Conservation (phyloP, 1,140 invertebrate species). For the Microplitis demolitor region DNA sequence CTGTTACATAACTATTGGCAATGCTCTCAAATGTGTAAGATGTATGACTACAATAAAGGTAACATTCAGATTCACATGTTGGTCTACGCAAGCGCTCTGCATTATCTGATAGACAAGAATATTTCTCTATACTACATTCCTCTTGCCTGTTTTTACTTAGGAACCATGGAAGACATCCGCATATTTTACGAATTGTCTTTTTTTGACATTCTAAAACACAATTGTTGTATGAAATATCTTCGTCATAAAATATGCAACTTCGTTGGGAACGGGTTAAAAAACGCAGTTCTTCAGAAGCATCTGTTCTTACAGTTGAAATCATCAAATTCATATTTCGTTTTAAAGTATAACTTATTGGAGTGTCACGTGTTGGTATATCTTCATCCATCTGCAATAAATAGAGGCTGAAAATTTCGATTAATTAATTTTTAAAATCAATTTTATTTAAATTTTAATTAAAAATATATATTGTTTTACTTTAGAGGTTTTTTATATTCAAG, state of each 20-base stretch:
- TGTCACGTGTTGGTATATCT: not conserved
- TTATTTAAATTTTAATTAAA: not conserved
- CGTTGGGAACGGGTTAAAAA: conserved; percentile 14
- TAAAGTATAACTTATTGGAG: conserved; percentile 7
- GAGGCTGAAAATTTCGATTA: conserved; percentile 10
- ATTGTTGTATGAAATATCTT: conserved; percentile 31
- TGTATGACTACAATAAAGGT: conserved; percentile 28
- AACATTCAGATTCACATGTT: conserved; percentile 19
- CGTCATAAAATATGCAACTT: conserved; percentile 22
- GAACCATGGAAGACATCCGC: conserved; percentile 49
- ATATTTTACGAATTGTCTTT: conserved; percentile 34
- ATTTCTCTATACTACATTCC: conserved; percentile 19
- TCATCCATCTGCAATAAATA: not conserved
- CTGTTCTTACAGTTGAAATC: conserved; percentile 16
- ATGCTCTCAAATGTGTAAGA: conserved; percentile 24
- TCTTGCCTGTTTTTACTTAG: not conserved
- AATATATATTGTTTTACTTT: conserved; percentile 3
- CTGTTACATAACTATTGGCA: not conserved
- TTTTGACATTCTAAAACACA: conserved; percentile 48
- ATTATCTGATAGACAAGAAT: conserved; percentile 17
- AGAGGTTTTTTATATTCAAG: not conserved
- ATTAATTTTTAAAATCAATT: not conserved
- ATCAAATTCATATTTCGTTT: not conserved
- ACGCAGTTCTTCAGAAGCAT: conserved; percentile 1
- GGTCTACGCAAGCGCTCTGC: not conserved